phyloP scores from a whole-genome alignment of 1,140 invertebrate species.

The Drosophila lacertosa region DNA sequence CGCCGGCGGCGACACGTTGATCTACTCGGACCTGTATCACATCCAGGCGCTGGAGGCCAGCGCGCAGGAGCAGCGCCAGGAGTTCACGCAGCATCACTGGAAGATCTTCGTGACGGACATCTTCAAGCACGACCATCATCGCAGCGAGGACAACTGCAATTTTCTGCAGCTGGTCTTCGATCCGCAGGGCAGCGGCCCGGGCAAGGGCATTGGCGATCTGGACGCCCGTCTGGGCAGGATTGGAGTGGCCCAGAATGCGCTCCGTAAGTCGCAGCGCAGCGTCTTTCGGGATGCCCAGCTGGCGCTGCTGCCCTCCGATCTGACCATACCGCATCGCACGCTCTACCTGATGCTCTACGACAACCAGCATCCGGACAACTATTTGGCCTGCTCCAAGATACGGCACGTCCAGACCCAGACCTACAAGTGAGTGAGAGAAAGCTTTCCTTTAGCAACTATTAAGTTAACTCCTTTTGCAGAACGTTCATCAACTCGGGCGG shows the following conservation, averaged over 20 bases:
- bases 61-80: conserved; percentile 34
- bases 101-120: conserved; percentile 96
- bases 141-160: conserved; percentile 90
- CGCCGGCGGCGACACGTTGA: conserved; percentile 90
- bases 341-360: conserved; percentile 95
- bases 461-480: conserved; percentile 84
- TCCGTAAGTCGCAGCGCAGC: conserved; percentile 85
- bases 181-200: conserved; percentile 89
- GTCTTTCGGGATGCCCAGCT: conserved; percentile 88
- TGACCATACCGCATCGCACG: conserved; percentile 89
- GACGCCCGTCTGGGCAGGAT: conserved; percentile 90
- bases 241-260: conserved; percentile 87
- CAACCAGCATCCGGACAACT: conserved; percentile 90
- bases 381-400: conserved; percentile 93
- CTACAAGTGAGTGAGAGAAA: conserved; percentile 87
- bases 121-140: conserved; percentile 90
- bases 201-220: conserved; percentile 91
- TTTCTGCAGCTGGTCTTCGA: conserved; percentile 93
- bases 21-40: conserved; percentile 90
- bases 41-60: conserved; percentile 83
- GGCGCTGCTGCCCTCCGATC: conserved; percentile 87
- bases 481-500: conserved; percentile 91
- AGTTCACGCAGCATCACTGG: conserved; percentile 89
- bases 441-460: background rate
- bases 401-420: conserved; percentile 87